Evolutionary conservation across 2,113 vertebrate genomes (phyloP).

Genomic region (Colinus virginianus): DNA sequence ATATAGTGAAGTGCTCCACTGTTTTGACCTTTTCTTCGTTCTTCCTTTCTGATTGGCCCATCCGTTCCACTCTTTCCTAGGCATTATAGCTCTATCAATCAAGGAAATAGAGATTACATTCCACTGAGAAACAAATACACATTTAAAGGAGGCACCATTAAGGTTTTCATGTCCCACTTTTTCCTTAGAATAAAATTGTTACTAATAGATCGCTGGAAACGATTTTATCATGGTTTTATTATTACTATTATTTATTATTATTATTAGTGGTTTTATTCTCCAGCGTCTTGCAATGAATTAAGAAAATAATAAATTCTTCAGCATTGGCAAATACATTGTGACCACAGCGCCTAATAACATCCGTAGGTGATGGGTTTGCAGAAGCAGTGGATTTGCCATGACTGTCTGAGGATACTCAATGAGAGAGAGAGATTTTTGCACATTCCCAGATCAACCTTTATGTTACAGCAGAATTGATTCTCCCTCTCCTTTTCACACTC

Average conservation of each 20-base stretch:
- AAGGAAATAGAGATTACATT: slow-evolving; percentile 41
- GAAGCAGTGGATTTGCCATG: not conserved
- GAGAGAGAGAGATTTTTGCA: not conserved
- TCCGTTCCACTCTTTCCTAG: slow-evolving; percentile 11
- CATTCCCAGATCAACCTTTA: not conserved
- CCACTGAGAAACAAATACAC: slow-evolving; percentile 15
- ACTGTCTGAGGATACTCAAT: not conserved
- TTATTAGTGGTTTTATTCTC: not conserved
- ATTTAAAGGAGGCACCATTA: slow-evolving; percentile 1
- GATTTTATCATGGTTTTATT: not conserved
- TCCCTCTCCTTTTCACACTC: not conserved
- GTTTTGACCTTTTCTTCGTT: slow-evolving; percentile 54
- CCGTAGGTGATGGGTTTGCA: not conserved
- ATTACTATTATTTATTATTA: not conserved
- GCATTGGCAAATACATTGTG: not conserved
- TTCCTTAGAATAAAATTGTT: not conserved
- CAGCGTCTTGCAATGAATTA: not conserved
- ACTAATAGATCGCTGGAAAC: not conserved
- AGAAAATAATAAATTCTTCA: not conserved
- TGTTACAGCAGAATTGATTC: not conserved
- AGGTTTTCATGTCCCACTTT: not conserved
- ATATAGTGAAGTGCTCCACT: slow-evolving; percentile 40
- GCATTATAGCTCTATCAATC: slow-evolving; percentile 46
- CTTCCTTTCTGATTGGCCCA: slow-evolving; percentile 49
- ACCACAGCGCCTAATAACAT: not conserved